Evolutionary conservation across 2,797 vertebrate genomes (phyloP).

Genomic region (Poecilia wingei): DNA sequence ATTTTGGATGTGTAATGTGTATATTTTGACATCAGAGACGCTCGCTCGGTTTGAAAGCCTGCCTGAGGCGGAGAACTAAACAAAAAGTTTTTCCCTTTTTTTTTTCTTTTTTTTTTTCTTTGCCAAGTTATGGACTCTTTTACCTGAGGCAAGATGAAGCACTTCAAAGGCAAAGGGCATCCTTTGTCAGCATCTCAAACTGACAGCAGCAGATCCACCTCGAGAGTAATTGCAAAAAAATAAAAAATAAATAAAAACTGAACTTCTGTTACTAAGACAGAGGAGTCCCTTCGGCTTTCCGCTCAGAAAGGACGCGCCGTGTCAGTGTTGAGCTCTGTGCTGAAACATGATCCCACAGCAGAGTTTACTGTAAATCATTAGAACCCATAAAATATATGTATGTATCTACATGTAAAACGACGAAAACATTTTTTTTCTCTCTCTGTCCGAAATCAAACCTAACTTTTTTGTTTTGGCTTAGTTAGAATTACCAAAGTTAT

Average conservation of each 20-base stretch:
- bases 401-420: too few species aligned
- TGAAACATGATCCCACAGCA: constrained; percentile 6
- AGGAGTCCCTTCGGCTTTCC: constrained; percentile 41
- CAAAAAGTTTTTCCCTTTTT: constrained; percentile 64
- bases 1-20: constrained; percentile 66
- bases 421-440: too few species aligned
- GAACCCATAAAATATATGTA: too few species aligned
- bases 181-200: constrained; percentile 70
- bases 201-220: constrained; percentile 60
- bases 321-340: constrained; percentile 14
- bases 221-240: constrained; percentile 56
- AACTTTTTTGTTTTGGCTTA: too few species aligned
- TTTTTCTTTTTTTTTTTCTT: constrained; percentile 27
- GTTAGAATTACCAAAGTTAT: too few species aligned
- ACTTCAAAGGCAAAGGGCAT: constrained; percentile 76
- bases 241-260: too few species aligned
- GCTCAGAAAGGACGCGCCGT: constrained; percentile 18
- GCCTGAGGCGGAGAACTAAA: constrained; percentile 70
- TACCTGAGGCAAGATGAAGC: constrained; percentile 73
- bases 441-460: too few species aligned
- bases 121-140: constrained; percentile 64
- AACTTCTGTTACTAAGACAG: constrained; percentile 43
- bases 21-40: constrained; percentile 65
- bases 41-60: constrained; percentile 60
- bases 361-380: constrained; percentile 5